Conservation (phyloP, 92 coral and sea anemone species). For the Umimayanthus chanpuru region DNA sequence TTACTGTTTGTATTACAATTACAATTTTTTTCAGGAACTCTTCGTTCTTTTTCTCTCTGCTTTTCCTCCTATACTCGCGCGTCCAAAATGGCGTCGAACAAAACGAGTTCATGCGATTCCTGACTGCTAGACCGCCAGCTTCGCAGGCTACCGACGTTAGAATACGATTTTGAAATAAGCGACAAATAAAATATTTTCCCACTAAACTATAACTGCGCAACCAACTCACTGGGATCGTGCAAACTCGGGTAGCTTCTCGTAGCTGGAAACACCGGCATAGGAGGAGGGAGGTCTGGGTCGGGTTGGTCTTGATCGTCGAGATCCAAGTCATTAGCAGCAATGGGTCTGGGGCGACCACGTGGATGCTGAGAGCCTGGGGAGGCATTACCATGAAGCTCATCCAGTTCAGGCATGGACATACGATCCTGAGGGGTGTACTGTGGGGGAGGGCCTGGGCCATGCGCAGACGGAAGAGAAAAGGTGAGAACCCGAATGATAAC, state of each 20-base stretch:
- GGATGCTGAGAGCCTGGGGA: slow-evolving; percentile 40
- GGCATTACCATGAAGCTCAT: slow-evolving; percentile 48
- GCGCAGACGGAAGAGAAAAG: slow-evolving; percentile 21
- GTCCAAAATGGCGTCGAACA: no score
- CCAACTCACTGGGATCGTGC: slow-evolving; percentile 64
- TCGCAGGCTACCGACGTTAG: neutral
- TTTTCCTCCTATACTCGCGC: no score
- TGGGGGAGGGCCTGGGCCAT: slow-evolving; percentile 89
- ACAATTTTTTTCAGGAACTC: no score
- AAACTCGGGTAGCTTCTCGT: slow-evolving; percentile 40
- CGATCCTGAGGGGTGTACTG: slow-evolving; percentile 89
- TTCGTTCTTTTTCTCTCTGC: no score
- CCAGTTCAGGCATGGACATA: slow-evolving; percentile 57
- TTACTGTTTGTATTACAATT: no score
- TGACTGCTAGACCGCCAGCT: no score
- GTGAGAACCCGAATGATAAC: neutral
- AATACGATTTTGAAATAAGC: no score
- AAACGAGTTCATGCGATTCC: no score
- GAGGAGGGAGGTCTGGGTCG: slow-evolving; percentile 93
- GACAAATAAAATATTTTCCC: neutral
- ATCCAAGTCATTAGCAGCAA: slow-evolving; percentile 60
- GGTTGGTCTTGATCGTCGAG: slow-evolving; percentile 69
- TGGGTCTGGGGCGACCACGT: slow-evolving; percentile 27
- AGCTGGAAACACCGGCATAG: slow-evolving; percentile 77
- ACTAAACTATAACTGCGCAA: neutral